phyloP scores from a whole-genome alignment of 2,113 vertebrate species.

The Nothobranchius kuhntae region DNA sequence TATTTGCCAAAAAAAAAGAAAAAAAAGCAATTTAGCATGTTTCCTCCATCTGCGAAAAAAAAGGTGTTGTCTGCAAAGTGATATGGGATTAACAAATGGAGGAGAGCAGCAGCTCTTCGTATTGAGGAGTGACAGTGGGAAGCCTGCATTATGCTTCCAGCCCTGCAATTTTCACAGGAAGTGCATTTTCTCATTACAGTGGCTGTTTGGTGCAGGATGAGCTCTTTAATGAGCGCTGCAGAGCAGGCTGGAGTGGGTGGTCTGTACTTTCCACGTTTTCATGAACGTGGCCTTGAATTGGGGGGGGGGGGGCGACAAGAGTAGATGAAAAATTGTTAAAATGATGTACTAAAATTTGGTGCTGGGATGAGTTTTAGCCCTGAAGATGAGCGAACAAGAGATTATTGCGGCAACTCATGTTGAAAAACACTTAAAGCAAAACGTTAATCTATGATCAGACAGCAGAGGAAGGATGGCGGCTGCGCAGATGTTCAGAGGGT shows the following conservation, averaged over 20 bases:
- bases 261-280: conserved; percentile 29
- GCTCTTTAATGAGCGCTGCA: conserved; percentile 43
- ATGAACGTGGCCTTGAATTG: conserved; percentile 8
- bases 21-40: conserved; percentile 64
- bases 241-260: conserved; percentile 22
- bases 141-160: conserved; percentile 13
- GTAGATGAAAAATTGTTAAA: conserved; percentile 2
- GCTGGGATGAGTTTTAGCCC: not conserved
- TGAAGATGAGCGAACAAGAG: conserved; percentile 8
- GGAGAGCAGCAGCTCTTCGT: conserved; percentile 30
- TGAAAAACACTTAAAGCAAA: not conserved
- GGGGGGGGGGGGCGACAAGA: not conserved
- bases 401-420: not conserved
- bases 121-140: conserved; percentile 16
- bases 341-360: not conserved
- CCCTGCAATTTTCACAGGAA: conserved; percentile 16
- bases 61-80: conserved; percentile 37
- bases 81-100: conserved; percentile 46
- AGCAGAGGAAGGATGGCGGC: conserved; percentile 22
- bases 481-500: conserved; percentile 45
- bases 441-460: conserved; percentile 15
- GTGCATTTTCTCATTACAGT: conserved; percentile 37
- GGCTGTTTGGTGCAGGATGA: conserved; percentile 36
- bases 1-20: conserved; percentile 39
- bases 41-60: conserved; percentile 38